Evolutionary conservation across 2,797 vertebrate species (phyloP), one percentile per base, ranked within the genome.

Genomic region (Hephaestus fuliginosus): DNA sequence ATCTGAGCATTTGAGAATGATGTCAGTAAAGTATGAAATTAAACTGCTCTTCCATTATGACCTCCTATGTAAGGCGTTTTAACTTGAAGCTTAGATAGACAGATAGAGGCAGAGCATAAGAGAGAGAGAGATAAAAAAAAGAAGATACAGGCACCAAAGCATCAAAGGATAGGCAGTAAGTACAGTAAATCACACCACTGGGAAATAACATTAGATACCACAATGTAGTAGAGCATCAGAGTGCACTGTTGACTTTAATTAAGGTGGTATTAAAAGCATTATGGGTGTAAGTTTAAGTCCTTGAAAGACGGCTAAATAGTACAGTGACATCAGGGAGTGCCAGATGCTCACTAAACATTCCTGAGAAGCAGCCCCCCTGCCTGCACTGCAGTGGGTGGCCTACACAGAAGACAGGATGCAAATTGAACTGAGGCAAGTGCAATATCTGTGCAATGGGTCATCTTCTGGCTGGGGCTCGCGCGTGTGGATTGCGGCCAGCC

Each of bases 251-350:
- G 80, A 88, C 88, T 91, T 92, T 92, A 94, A 95, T 95, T 93
- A 94, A 92, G 88, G 88, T 87, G 85, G 89, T 80, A 90, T 95
- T 91, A 92, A 91, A 88, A 85, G 89, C 85, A 89, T 91, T 88
- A 92, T 71, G 82, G 80, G 79, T 85, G 84, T 89, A 90, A 80
- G 84, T 93, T 91, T 83, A 86, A 88, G 87, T 88, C 90, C 78
- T 89, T 90, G 73, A 90, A 92, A 92, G 88, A 85, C 44, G 89
- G 89, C 95, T 96, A 95, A 96, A 95, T 95, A 95, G 95, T 93
- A 94, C 94, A 94, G 96, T 96, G 96, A 96, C 96, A 97, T 84
- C 92, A 94, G 93, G 93, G 93, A 96, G 93, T 91, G 91, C 94
- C 96, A 97, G 96, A 95, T 97, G 96, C 93, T 92, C 88, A 73